Evolutionary conservation across 2,888 invertebrate genomes (phyloP).

Genomic region (Tenthredo livida): DNA sequence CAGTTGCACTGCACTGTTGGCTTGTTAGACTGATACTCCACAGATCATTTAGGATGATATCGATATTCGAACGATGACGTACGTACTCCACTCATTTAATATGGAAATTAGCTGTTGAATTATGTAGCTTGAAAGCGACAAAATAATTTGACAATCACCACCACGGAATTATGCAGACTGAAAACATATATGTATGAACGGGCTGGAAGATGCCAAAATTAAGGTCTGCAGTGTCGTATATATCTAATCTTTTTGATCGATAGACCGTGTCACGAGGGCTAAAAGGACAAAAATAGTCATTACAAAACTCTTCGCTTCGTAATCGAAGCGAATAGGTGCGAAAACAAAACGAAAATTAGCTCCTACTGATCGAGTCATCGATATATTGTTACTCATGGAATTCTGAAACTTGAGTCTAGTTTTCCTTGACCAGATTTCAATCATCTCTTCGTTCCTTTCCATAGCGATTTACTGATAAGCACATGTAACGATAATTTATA

Average conservation of each 20-base stretch:
- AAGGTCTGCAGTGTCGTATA: too few relatives aligned
- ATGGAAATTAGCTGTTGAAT: not conserved
- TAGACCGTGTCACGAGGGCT: too few relatives aligned
- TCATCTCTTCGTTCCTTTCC: not conserved
- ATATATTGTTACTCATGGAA: not conserved
- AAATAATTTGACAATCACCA: not conserved
- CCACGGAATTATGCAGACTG: too few relatives aligned
- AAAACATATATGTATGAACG: too few relatives aligned
- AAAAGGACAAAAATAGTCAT: too few relatives aligned
- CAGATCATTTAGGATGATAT: not conserved
- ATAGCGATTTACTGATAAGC: not conserved
- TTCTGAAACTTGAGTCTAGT: not conserved
- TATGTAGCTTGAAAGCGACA: not conserved
- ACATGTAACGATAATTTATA: not conserved
- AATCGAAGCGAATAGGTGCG: too few relatives aligned
- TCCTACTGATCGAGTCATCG: not conserved
- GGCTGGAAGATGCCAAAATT: too few relatives aligned
- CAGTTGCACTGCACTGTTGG: not conserved
- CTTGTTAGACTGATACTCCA: not conserved
- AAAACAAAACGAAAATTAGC: too few relatives aligned
- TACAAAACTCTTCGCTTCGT: too few relatives aligned
- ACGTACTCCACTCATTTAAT: not conserved
- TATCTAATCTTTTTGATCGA: too few relatives aligned
- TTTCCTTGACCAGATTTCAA: not conserved
- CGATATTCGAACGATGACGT: not conserved